These are phyloP conservation scores for Pogonomyrmex barbatus DNA, from an alignment of 1,140 invertebrate genomes.

Conservation along the genomic window DNA sequence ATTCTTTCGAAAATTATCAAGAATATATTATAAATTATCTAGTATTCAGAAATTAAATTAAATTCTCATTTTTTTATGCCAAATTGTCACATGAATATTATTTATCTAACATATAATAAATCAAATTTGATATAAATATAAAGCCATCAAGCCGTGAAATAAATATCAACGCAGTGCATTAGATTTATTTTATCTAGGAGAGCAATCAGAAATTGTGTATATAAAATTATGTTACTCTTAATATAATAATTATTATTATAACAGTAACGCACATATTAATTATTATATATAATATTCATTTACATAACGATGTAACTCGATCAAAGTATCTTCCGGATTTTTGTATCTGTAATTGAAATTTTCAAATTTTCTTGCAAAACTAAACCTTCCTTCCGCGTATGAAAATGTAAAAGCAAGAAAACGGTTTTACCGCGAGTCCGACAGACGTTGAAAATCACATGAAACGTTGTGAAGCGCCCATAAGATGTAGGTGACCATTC, in stretches of 20 bases:
- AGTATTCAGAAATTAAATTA: not conserved
- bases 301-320: too few relatives aligned
- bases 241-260: too few relatives aligned
- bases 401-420: not conserved
- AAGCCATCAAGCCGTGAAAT: not conserved
- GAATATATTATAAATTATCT: not conserved
- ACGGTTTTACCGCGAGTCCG: too few relatives aligned
- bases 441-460: not conserved
- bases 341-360: too few relatives aligned
- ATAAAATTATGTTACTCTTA: too few relatives aligned
- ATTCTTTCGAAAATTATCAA: not conserved
- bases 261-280: too few relatives aligned
- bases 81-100: not conserved
- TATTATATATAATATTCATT: too few relatives aligned
- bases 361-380: too few relatives aligned
- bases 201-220: not conserved
- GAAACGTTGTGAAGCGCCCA: constrained; percentile 69
- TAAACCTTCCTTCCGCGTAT: too few relatives aligned
- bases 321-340: too few relatives aligned
- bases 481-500: constrained; percentile 74
- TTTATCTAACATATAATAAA: not conserved
- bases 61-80: not conserved
- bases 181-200: not conserved
- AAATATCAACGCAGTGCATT: not conserved
- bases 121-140: not conserved